Evolutionary conservation across 37 sponge, comb jelly and placozoan genomes (phyloP).

Genomic region (Crambe crambe): DNA sequence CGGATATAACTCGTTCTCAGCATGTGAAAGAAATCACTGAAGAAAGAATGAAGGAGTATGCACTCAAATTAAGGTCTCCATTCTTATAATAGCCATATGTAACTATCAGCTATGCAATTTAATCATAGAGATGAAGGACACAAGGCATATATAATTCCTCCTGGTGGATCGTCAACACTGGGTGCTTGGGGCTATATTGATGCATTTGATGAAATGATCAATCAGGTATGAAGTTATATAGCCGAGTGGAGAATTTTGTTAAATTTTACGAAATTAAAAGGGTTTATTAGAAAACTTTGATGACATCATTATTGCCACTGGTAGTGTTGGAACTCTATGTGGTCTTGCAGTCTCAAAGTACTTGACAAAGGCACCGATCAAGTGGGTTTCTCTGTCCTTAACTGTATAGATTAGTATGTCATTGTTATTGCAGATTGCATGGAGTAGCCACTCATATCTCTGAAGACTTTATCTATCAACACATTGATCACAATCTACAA

Average conservation of each 20-base stretch:
- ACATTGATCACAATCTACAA: constrained; percentile 41
- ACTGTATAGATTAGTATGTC: neutral
- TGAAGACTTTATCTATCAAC: constrained; percentile 47
- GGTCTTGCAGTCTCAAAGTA: constrained; percentile 80
- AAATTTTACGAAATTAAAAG: too few species aligned
- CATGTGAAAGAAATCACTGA: constrained; percentile 30
- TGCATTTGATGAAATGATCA: constrained; percentile 70
- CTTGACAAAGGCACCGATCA: constrained; percentile 64
- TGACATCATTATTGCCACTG: constrained; percentile 70
- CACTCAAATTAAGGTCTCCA: constrained; percentile 48
- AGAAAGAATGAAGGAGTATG: constrained; percentile 38
- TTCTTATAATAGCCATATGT: neutral
- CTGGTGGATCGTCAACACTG: constrained; percentile 71
- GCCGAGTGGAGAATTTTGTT: too few species aligned
- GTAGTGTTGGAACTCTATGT: constrained; percentile 73
- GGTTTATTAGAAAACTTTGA: neutral
- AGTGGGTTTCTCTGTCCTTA: constrained; percentile 18
- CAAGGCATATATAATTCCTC: constrained; percentile 60
- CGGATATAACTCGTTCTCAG: constrained; percentile 5
- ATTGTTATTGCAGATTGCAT: constrained; percentile 51
- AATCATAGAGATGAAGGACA: constrained; percentile 37
- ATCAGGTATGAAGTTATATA: constrained; percentile 68
- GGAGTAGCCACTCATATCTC: constrained; percentile 53
- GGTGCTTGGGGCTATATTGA: constrained; percentile 87
- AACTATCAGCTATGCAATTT: neutral